These are phyloP conservation scores for Ceyx melanurus DNA, from an alignment of 2,113 vertebrate genomes.

Conservation along the genomic window DNA sequence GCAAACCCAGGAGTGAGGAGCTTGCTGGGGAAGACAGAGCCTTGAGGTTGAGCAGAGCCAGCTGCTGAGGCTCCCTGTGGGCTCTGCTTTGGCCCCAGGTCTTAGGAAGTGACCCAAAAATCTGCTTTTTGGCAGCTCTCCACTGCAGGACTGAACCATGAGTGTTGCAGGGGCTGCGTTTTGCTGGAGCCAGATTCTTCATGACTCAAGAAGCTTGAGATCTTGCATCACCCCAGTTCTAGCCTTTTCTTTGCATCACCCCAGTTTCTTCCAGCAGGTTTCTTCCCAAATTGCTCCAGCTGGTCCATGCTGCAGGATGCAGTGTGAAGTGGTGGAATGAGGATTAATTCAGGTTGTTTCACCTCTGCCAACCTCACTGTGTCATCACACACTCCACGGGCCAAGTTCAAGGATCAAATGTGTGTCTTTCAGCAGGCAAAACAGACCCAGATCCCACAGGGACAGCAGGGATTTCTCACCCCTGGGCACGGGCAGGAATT, in stretches of 20 bases:
- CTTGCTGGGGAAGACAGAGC: neutral
- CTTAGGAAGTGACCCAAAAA: neutral
- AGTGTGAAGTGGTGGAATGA: neutral
- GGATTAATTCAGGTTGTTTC: neutral
- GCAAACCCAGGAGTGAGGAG: neutral
- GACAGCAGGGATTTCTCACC: neutral
- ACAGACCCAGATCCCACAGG: neutral
- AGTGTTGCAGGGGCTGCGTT: neutral
- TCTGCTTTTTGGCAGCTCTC: neutral
- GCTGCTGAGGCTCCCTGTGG: neutral
- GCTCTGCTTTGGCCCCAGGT: neutral
- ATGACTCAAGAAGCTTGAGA: neutral
- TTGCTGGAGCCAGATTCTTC: neutral
- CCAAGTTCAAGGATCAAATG: neutral
- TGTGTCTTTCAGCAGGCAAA: neutral
- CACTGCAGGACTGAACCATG: neutral
- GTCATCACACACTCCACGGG: fast-evolving
- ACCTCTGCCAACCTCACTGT: neutral
- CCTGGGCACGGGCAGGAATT: neutral
- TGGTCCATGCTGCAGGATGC: neutral
- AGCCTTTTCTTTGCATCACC: neutral
- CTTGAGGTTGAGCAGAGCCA: fast-evolving
- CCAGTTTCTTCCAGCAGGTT: neutral
- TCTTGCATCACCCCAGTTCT: neutral
- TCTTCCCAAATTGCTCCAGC: neutral